Percentiles rank a stretch among this genome's conserved stretches.
These are phyloP conservation scores for Penaeus japonicus DNA, from an alignment of 1,140 invertebrate species.

Conservation along the genomic window DNA sequence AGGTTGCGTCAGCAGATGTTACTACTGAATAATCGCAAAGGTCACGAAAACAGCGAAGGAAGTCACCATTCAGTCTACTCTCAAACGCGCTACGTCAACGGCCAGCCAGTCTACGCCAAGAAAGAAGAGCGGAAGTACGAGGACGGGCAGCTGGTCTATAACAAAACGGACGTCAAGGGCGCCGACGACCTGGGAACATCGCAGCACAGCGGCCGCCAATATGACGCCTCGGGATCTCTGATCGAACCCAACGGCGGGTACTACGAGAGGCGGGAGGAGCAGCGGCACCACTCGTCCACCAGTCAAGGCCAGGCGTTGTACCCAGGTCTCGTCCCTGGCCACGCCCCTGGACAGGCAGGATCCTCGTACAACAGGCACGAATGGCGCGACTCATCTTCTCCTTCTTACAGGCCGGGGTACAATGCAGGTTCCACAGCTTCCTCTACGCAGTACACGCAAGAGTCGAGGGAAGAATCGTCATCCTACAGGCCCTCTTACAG, in stretches of 20 bases:
- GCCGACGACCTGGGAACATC: slow-evolving; percentile 26
- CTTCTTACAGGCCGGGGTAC: too few species aligned
- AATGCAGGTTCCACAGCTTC: neutral
- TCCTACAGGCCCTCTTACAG: neutral
- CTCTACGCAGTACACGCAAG: neutral
- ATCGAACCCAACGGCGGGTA: neutral
- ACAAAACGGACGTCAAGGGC: slow-evolving; percentile 48
- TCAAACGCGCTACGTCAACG: slow-evolving; percentile 51
- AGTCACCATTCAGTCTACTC: slow-evolving; percentile 19
- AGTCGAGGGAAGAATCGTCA: neutral
- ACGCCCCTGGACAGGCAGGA: too few species aligned
- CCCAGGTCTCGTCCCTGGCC: neutral
- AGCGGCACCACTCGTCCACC: neutral
- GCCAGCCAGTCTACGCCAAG: slow-evolving; percentile 50
- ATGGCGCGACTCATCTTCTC: too few species aligned
- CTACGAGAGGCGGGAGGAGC: neutral
- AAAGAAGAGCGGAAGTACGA: slow-evolving; percentile 49
- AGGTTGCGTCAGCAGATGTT: slow-evolving; percentile 20
- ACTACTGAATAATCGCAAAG: neutral
- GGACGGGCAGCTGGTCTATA: slow-evolving; percentile 53
- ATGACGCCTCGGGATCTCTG: neutral
- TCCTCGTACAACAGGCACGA: too few species aligned
- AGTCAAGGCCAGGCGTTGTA: neutral
- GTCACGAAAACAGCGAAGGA: neutral
- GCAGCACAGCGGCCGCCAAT: neutral